Percentiles rank a stretch among this genome's conserved stretches.
Conservation (phyloP, 2,888 invertebrate species). For the Furcula furcula region DNA sequence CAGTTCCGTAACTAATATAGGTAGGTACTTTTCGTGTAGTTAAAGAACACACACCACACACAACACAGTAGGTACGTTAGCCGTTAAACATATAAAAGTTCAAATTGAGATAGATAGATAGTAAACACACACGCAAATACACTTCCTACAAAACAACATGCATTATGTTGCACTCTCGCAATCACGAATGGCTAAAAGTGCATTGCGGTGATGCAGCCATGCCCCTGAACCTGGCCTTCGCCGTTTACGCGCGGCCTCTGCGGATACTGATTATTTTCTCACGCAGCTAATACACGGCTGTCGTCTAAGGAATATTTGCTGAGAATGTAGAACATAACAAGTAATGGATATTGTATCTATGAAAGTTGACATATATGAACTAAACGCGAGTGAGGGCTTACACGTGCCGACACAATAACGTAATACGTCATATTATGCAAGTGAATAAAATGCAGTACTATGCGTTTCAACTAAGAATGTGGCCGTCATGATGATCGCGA, state of each 20-base stretch:
- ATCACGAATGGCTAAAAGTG: slow-evolving; percentile 38
- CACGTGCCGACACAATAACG: slow-evolving; percentile 51
- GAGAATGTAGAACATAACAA: slow-evolving; percentile 9
- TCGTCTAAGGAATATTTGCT: not conserved
- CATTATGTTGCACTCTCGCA: slow-evolving; percentile 25
- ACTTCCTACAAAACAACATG: slow-evolving; percentile 22
- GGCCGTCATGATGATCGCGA: no score
- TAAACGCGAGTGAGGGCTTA: slow-evolving; percentile 28
- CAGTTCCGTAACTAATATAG: no score
- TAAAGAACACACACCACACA: not conserved
- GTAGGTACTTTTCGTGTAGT: no score
- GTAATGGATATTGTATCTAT: slow-evolving; percentile 23
- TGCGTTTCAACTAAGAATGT: no score
- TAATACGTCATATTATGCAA: slow-evolving; percentile 59
- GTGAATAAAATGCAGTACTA: slow-evolving; percentile 36
- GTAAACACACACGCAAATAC: slow-evolving; percentile 25
- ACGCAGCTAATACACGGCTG: slow-evolving; percentile 13
- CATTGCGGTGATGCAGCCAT: slow-evolving; percentile 37
- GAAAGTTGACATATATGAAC: slow-evolving; percentile 7
- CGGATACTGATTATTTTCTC: not conserved
- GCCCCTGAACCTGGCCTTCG: slow-evolving; percentile 47
- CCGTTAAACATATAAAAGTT: not conserved
- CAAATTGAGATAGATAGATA: slow-evolving; percentile 7
- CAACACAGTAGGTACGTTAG: not conserved
- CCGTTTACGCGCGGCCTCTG: slow-evolving; percentile 5